Evolutionary conservation across 1,140 invertebrate species (phyloP).

Genomic region (Heliconius hewitsoni): DNA sequence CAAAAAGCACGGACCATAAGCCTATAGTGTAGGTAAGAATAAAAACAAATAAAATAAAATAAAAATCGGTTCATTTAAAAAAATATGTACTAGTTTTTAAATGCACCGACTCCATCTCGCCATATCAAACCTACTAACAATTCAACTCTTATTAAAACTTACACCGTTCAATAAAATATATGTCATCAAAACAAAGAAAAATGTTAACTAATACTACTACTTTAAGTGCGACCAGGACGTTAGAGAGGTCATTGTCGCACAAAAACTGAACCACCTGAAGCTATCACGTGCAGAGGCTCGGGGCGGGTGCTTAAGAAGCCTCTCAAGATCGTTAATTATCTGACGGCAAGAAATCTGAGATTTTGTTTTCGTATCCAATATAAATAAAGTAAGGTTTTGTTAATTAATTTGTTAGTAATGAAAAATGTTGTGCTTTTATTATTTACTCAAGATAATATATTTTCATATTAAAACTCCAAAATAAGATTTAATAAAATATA

Average conservation of each 20-base stretch:
- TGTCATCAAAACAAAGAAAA: neutral
- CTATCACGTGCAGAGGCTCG: constrained; percentile 48
- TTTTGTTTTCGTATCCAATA: constrained; percentile 36
- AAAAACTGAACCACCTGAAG: constrained; percentile 65
- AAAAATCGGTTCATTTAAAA: too few relatives aligned
- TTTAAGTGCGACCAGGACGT: constrained; percentile 43
- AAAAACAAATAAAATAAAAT: too few relatives aligned
- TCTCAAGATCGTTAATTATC: constrained; percentile 55
- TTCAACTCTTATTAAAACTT: neutral
- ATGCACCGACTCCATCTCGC: too few relatives aligned
- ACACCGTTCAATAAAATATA: neutral
- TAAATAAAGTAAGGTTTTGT: constrained; percentile 30
- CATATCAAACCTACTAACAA: neutral
- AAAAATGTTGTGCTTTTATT: neutral
- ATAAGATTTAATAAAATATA: too few relatives aligned
- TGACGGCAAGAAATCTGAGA: constrained; percentile 44
- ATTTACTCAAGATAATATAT: neutral
- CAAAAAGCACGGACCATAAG: too few relatives aligned
- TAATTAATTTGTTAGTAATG: constrained; percentile 28
- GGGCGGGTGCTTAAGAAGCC: constrained; percentile 44
- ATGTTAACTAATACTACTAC: neutral
- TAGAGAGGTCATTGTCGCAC: constrained; percentile 51
- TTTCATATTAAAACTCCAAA: too few relatives aligned
- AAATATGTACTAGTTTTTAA: too few relatives aligned
- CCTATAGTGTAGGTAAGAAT: too few relatives aligned